Conservation (phyloP, 1,140 invertebrate species). For the Cydia fagiglandana region DNA sequence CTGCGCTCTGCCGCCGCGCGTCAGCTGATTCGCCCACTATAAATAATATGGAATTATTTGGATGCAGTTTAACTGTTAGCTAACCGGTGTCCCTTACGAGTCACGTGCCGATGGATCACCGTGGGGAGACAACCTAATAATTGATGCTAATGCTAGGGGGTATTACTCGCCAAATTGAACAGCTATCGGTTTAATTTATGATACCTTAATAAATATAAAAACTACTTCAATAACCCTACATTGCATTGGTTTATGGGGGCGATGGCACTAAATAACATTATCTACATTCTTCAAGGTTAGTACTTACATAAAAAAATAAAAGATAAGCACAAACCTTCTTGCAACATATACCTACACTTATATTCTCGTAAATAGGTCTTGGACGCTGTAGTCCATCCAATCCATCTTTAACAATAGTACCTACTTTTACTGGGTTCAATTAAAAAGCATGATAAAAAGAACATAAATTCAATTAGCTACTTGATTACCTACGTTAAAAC, state of each 20-base stretch:
- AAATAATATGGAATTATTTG: constrained; percentile 72
- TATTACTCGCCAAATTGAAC: background rate
- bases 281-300: background rate
- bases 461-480: background rate
- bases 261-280: constrained; percentile 10
- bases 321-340: background rate
- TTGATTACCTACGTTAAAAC: too few relatives aligned
- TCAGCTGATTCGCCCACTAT: constrained; percentile 72
- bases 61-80: constrained; percentile 59
- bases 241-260: background rate
- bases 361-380: background rate
- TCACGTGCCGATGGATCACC: constrained; percentile 20
- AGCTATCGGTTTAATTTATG: constrained; percentile 4
- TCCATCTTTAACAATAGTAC: background rate
- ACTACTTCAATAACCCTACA: background rate
- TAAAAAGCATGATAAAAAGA: background rate
- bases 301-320: background rate
- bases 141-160: background rate
- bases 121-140: constrained; percentile 30
- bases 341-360: background rate
- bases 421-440: background rate
- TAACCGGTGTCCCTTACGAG: constrained; percentile 38
- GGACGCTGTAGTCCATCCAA: background rate
- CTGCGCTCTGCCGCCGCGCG: constrained; percentile 41
- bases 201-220: background rate